These are phyloP conservation scores for Euplagia quadripunctaria DNA, from an alignment of 2,888 invertebrate genomes.

Conservation along the genomic window DNA sequence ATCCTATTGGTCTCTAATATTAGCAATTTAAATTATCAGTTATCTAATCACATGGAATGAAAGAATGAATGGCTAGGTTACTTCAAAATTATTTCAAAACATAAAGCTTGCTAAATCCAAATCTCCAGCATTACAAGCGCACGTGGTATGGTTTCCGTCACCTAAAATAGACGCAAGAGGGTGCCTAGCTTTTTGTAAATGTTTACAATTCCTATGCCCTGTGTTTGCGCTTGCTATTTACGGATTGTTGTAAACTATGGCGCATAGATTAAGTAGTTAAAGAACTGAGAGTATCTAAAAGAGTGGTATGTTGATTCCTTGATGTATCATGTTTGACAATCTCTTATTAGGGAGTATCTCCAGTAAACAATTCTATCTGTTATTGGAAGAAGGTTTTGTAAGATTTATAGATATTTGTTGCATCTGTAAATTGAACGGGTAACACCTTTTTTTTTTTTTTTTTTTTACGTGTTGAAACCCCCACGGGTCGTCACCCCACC, in stretches of 20 bases:
- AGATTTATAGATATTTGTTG: too few relatives aligned
- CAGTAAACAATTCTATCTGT: too few relatives aligned
- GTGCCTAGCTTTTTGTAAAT: slow-evolving; percentile 63
- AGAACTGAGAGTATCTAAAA: background rate
- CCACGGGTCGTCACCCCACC: too few relatives aligned
- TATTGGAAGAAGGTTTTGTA: too few relatives aligned
- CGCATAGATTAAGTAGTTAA: slow-evolving; percentile 31
- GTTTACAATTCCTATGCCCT: slow-evolving; percentile 57
- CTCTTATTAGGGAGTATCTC: too few relatives aligned
- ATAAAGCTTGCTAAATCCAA: slow-evolving; percentile 32
- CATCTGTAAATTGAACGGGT: too few relatives aligned
- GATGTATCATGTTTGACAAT: background rate
- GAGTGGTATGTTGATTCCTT: background rate
- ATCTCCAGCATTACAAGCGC: slow-evolving; percentile 20
- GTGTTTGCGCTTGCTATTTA: slow-evolving; percentile 52
- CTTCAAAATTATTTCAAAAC: background rate
- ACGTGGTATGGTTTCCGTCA: slow-evolving; percentile 61
- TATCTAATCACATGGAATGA: background rate
- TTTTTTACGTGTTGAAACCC: too few relatives aligned
- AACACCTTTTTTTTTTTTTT: too few relatives aligned
- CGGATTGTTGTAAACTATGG: slow-evolving; percentile 40
- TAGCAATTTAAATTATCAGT: too few relatives aligned
- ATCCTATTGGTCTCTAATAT: background rate
- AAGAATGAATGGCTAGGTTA: background rate
- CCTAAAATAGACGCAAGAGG: slow-evolving; percentile 60